Percentiles rank a stretch among this genome's conserved stretches.
These are phyloP conservation scores for Alitta virens DNA, from an alignment of 2,888 invertebrate genomes.

Conservation along the genomic window DNA sequence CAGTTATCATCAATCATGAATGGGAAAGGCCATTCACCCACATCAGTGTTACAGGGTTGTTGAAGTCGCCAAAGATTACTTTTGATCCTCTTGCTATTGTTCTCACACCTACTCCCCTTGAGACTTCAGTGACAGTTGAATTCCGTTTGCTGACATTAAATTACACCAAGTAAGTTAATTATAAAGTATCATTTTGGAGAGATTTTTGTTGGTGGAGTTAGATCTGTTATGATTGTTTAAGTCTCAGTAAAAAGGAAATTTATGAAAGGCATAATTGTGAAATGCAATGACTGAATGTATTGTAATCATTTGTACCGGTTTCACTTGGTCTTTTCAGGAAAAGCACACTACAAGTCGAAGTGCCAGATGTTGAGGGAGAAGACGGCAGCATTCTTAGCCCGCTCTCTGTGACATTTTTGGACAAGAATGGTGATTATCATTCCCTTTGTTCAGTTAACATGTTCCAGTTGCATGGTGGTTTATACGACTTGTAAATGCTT, in stretches of 20 bases:
- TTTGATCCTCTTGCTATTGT: conserved; percentile 54
- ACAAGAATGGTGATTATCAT: conserved; percentile 38
- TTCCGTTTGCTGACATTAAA: conserved; percentile 42
- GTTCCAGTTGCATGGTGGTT: background rate
- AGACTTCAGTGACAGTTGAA: conserved; percentile 43
- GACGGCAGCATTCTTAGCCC: conserved; percentile 48
- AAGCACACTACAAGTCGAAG: conserved; percentile 35
- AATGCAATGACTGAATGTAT: no score
- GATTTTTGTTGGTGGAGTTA: no score
- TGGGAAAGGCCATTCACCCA: conserved; percentile 50
- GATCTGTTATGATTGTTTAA: no score
- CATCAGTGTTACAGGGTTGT: conserved; percentile 46
- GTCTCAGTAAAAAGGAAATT: no score
- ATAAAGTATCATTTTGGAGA: no score
- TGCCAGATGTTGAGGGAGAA: conserved; percentile 49
- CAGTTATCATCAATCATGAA: conserved; percentile 48
- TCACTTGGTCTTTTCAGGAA: conserved; percentile 30
- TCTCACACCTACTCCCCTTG: conserved; percentile 52
- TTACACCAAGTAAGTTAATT: conserved; percentile 45
- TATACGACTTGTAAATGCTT: background rate
- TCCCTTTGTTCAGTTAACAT: background rate
- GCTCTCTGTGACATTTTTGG: conserved; percentile 44
- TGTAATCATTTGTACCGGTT: no score
- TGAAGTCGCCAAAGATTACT: conserved; percentile 47
- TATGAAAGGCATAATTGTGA: no score